A percentile compares a stretch with the other conserved stretches of the same genome.
Evolutionary conservation across 2,888 invertebrate species (phyloP).

Genomic region (Dromius quadrimaculatus): DNA sequence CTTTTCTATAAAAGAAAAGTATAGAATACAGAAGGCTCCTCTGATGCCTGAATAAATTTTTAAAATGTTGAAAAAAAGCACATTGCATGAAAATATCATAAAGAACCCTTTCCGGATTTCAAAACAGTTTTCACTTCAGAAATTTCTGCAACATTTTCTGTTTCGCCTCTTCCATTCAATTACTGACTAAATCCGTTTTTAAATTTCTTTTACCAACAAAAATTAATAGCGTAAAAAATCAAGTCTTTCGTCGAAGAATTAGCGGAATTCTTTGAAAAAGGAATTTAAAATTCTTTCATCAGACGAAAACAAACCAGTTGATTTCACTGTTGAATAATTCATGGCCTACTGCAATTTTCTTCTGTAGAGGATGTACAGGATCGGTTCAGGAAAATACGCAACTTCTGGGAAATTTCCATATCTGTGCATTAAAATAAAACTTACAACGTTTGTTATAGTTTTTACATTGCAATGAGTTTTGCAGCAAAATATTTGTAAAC

Average conservation of each 20-base stretch:
- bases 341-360: slow-evolving; percentile 39
- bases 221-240: slow-evolving; percentile 30
- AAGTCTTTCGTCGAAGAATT: slow-evolving; percentile 25
- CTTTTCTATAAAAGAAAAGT: no score
- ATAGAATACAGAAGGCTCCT: no score
- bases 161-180: slow-evolving; percentile 7
- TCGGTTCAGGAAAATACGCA: background rate
- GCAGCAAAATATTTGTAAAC: background rate
- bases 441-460: slow-evolving; percentile 1
- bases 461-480: background rate
- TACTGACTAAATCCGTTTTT: background rate
- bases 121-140: no score
- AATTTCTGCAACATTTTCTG: no score
- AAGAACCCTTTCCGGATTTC: no score
- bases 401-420: slow-evolving; percentile 2
- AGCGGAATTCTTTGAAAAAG: slow-evolving; percentile 10
- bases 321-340: slow-evolving; percentile 46
- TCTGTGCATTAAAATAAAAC: background rate
- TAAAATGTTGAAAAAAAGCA: no score
- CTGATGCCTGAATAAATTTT: no score
- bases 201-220: slow-evolving; percentile 22
- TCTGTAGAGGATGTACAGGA: slow-evolving; percentile 14
- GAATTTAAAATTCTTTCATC: slow-evolving; percentile 43
- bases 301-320: slow-evolving; percentile 47
- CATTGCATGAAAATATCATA: no score